Base-by-base conservation (phyloP, 2,113 vertebrate genomes). In the Aegithalos caudatus region DNA sequence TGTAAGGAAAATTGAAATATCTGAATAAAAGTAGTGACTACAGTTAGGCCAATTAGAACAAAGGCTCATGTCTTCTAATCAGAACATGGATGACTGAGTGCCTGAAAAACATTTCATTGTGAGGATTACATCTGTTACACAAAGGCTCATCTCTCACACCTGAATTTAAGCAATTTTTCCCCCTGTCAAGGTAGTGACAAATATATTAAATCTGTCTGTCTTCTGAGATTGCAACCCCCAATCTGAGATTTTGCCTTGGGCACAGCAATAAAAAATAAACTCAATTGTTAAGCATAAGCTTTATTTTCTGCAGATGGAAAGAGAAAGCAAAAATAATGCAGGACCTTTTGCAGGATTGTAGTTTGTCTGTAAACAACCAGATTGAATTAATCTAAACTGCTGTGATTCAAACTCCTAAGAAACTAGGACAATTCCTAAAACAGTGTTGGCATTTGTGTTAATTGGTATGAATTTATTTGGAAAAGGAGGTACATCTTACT, bases 191-290 rank as follows among this genome's bases (percentile, higher is more conserved):
- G 88, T 94, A 78, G 84, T 97, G 97, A 98, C 96, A 98, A 97
- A 97, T 97, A 97, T 97, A 98, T 98, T 98, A 97, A 97, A 97
- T 96, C 96, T 97, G 97, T 95, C 97, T 88, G 88, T 97, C 97
- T 95, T 97, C 79, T 92, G 95, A 96, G 97, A 97, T 97, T 81
- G 88, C 15, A 37, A 97, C 95, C 94, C 95, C 95, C 94, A 97
- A 93, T 86, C 91, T 97, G 96, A 98, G 97, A 97, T 92, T 98
- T 96, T 95, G 96, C 96, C 95, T 92, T 96, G 80, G 77, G 90
- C 93, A 86, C 48, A 93, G 87, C 83, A 97, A 97, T 97, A 95
- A 97, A 97, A 97, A 95, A 92, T 94, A 96, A 96, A 96, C 57
- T 92, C 93, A 91, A 90, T 96, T 95, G 88, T 85, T 97, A 92